A percentile compares a stretch with the other conserved stretches of the same genome.
These are phyloP conservation scores for Microvelia longipes DNA, from an alignment of 1,140 invertebrate genomes.

Conservation along the genomic window DNA sequence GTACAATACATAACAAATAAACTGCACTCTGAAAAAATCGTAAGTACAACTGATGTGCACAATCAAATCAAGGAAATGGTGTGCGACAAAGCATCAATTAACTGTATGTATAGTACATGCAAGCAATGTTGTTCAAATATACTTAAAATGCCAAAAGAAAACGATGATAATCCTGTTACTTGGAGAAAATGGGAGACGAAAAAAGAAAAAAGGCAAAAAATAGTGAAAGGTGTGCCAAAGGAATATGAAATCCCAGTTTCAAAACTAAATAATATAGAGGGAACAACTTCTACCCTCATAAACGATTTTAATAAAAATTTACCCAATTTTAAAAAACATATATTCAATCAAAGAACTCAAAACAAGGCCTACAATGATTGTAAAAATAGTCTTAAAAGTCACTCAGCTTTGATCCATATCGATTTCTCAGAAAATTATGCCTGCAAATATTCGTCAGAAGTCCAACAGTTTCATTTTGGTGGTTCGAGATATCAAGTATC, in stretches of 20 bases:
- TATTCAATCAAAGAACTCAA: slow-evolving; percentile 23
- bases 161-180: not conserved
- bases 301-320: slow-evolving; percentile 13
- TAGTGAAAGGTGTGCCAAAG: not conserved
- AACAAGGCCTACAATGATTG: slow-evolving; percentile 22
- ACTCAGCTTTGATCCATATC: slow-evolving; percentile 25
- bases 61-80: not conserved
- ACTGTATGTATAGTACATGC: not conserved
- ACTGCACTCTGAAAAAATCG: not conserved
- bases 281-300: slow-evolving; percentile 18
- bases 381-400: slow-evolving; percentile 23
- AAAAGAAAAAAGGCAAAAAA: not conserved
- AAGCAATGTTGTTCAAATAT: not conserved
- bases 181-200: not conserved
- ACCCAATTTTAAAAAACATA: slow-evolving; percentile 19
- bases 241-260: not conserved
- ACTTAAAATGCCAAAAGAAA: not conserved
- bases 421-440: slow-evolving; percentile 29
- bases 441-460: slow-evolving; percentile 26
- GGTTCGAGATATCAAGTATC: slow-evolving; percentile 24
- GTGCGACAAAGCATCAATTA: not conserved
- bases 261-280: not conserved
- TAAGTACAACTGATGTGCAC: not conserved
- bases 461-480: slow-evolving; percentile 26
- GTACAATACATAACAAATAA: not conserved